These are phyloP conservation scores for Chrysocyon brachyurus DNA, from an alignment of 2,797 vertebrate species.

Conservation along the genomic window DNA sequence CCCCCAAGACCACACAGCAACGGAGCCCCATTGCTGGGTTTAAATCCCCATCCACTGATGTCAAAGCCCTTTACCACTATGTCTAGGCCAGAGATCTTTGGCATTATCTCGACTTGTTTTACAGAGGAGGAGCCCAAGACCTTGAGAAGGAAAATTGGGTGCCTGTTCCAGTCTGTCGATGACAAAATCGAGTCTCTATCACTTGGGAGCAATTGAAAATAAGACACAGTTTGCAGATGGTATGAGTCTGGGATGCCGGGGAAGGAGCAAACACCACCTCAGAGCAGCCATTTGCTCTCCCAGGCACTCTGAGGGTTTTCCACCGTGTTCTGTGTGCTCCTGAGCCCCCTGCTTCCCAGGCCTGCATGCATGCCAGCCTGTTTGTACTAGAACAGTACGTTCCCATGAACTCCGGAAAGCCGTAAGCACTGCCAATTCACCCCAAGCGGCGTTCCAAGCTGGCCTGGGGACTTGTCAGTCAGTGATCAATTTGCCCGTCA, in stretches of 20 bases:
- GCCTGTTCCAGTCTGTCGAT: neutral
- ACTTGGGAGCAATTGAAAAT: neutral
- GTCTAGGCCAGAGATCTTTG: neutral
- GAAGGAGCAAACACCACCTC: neutral
- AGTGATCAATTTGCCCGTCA: slow-evolving; percentile 60
- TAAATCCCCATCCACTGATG: neutral
- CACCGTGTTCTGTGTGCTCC: fast-evolving
- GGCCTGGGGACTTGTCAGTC: slow-evolving; percentile 65
- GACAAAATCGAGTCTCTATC: neutral
- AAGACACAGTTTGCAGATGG: neutral
- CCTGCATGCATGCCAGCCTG: slow-evolving; percentile 2
- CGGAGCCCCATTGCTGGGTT: neutral
- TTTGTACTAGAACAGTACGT: slow-evolving; percentile 33
- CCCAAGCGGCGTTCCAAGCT: slow-evolving; percentile 52
- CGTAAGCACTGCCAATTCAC: slow-evolving; percentile 41
- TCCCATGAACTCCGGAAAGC: slow-evolving; percentile 70
- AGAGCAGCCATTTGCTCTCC: neutral
- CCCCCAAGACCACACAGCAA: neutral
- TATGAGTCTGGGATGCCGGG: neutral
- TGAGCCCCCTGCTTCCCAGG: neutral
- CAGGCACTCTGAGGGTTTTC: neutral
- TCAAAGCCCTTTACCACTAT: neutral
- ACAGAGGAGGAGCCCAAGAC: neutral
- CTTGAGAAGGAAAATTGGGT: neutral
- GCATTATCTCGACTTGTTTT: neutral